A percentile compares a stretch with the other conserved stretches of the same genome.
phyloP scores from a whole-genome alignment of 2,888 invertebrate species.

The Acheta domesticus region DNA sequence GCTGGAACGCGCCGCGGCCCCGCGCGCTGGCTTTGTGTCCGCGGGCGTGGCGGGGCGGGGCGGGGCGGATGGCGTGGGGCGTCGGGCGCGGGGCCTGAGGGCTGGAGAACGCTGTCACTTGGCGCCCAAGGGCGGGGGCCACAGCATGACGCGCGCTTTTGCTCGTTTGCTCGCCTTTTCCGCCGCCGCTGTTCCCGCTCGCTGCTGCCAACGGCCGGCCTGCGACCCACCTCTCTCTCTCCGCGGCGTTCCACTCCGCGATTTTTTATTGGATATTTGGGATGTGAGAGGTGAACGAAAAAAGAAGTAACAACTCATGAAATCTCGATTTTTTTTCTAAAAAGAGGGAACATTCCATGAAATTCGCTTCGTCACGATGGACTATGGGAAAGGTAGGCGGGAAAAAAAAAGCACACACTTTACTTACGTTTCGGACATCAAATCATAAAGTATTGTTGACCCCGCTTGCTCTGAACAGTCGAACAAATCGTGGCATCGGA shows the following conservation, averaged over 20 bases:
- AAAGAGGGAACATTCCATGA: background rate
- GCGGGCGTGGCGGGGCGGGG: background rate
- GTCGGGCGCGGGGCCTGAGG: too few relatives aligned
- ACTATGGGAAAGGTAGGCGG: too few relatives aligned
- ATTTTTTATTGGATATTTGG: background rate
- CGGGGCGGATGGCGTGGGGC: background rate
- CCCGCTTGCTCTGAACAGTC: background rate
- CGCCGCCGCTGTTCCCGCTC: too few relatives aligned
- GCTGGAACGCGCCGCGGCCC: background rate
- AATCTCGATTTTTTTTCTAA: background rate
- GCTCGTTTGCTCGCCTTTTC: background rate
- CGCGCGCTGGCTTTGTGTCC: background rate
- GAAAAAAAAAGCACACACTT: too few relatives aligned
- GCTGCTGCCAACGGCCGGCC: too few relatives aligned
- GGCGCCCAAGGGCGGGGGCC: background rate
- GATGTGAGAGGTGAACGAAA: background rate
- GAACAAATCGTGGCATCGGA: background rate
- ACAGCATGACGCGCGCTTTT: background rate
- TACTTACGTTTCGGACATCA: too few relatives aligned
- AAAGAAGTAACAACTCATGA: conserved; percentile 9
- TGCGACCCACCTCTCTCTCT: background rate
- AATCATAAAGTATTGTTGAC: background rate
- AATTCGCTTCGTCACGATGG: background rate
- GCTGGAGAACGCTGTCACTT: background rate
- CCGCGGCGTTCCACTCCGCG: background rate